Evolutionary conservation across 1,140 invertebrate species (phyloP), one percentile per base, ranked within the genome.

Genomic region (Macrobrachium nipponense): DNA sequence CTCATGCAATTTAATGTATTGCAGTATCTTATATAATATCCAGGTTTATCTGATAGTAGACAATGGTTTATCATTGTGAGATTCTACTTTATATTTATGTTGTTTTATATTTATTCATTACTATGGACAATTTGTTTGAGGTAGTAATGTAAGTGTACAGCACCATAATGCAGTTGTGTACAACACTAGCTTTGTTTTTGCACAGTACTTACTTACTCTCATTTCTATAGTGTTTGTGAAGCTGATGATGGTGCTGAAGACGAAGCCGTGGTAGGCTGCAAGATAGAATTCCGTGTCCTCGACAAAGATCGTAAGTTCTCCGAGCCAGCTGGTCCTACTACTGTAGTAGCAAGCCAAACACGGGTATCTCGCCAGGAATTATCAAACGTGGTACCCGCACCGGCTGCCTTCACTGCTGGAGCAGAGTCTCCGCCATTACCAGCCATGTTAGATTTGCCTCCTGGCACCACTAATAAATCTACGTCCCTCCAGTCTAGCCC

Each of bases 221-320:
- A 43, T 20, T 79, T 86, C 82, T 79, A 12, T 84, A 88, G 87
- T 20, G 77, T 88, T 70, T 86, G 82, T 62, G 87, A 88, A 62
- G 66, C 66, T 27, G 88, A 89, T 51, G 86, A 84, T 18, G 86
- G 75, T 59, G 85, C 44, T 60, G 88, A 87, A 43, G 87, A 79
- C 27, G 88, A 87, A 79, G 88, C 86, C 17, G 86, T 89, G n/a
- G 88, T 89, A 15, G 88, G 87, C 51, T 84, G 88, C 75, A 89
- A 89, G 60, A 89, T 89, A 36, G 88, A 89, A 80, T 89, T 89
- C 60, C 86, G 88, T 68, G 86, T 89, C 27, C 80, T 89, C 68
- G 88, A 89, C 58, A 89, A 87, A 70, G 86, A 89, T 62, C 75
- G 79, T 61, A 89, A 89, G 61, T 89, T 89, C 58, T 87, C 87